Base-by-base conservation (phyloP, 1,140 invertebrate genomes). In the Teleopsis dalmanni region DNA sequence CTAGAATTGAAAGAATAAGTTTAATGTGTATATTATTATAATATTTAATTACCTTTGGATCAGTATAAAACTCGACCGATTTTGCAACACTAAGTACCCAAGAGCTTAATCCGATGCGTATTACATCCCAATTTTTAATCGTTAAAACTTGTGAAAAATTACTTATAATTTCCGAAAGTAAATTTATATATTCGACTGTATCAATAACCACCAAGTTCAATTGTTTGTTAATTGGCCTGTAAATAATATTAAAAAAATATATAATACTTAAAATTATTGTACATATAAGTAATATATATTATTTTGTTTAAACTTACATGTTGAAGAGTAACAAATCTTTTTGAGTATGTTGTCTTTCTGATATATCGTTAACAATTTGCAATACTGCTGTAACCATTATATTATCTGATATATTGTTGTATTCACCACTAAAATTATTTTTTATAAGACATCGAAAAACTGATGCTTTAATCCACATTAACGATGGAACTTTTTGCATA, bases 51-150 rank as follows among this genome's bases (percentile, higher is more conserved):
- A 73, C 73, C 62, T 75, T 76, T 44, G 72, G 64, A 53, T 75
- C 66, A 13, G 57, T 47, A 38, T 62, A 70, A 42, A 71, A 49
- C 26, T 58, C 34, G 31, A 69, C 65, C 0, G 72, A 76, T 48
- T 75, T 76, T 18, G 65, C 70, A 10, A 78, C 56, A 47, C 57
- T 74, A 5, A 64, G 53, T 34, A 79, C 73, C 83, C 83, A 85
- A 3, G 77, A 75, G 9, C 76, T 75, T 2, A 82, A 56, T n/a
- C 75, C 78, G 55, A 85, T 78, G 10, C 83, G 68, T 37, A 80
- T 74, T 46, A 79, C 76, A 66, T 86, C 83, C 83, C 84, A 86
- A 31, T 79, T 73, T 41, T 65, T 64, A 9, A 61, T 54, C 13
- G 57, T 71, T 18, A 81, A 54, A 50, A 70, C 61, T 18, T 60